These are phyloP conservation scores for Pollachius pollachius DNA, from an alignment of 2,113 vertebrate genomes.

Conservation along the genomic window DNA sequence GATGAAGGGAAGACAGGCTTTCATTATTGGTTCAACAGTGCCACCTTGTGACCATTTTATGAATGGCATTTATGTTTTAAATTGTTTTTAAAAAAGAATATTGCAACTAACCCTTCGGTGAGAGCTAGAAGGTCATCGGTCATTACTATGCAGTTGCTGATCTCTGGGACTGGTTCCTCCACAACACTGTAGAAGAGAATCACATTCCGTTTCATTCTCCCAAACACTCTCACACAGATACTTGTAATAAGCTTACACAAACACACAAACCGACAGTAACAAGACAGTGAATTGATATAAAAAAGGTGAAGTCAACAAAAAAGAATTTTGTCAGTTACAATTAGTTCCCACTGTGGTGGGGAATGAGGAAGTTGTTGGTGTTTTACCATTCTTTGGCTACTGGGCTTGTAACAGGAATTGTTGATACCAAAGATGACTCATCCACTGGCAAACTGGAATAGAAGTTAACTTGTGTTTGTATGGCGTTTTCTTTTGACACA, in stretches of 20 bases:
- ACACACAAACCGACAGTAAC: too few species aligned
- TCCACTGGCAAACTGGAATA: too few species aligned
- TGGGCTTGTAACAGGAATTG: not conserved
- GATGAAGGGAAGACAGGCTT: slow-evolving; percentile 13
- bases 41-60: slow-evolving; percentile 50
- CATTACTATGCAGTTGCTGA: slow-evolving; percentile 32
- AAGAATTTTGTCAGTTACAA: too few species aligned
- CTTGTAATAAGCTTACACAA: too few species aligned
- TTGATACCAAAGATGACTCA: too few species aligned
- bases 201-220: too few species aligned
- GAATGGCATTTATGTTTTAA: not conserved
- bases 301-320: too few species aligned
- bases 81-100: slow-evolving; percentile 7
- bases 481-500: too few species aligned
- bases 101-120: slow-evolving; percentile 53
- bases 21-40: slow-evolving; percentile 44
- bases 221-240: too few species aligned
- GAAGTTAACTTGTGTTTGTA: too few species aligned
- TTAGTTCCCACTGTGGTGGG: not conserved
- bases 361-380: not conserved
- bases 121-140: slow-evolving; percentile 63
- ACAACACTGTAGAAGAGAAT: slow-evolving; percentile 34
- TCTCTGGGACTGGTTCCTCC: slow-evolving; percentile 27
- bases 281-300: too few species aligned
- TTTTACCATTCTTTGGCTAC: not conserved